Conservation (phyloP, 2,797 vertebrate genomes). For the Spinus pinus region DNA sequence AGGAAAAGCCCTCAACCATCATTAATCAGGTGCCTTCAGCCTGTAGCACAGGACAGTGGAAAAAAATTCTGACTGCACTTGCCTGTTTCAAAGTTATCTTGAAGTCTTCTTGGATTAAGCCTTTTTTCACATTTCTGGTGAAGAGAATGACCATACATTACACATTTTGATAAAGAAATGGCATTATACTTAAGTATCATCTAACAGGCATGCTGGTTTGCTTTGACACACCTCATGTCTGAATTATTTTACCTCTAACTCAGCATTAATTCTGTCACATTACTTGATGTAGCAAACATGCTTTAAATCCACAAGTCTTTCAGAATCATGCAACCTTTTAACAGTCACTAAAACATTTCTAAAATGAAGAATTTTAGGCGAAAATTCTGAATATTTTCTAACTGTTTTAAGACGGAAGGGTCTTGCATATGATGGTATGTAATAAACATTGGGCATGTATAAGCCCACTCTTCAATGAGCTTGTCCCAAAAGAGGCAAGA, state of each 20-base stretch:
- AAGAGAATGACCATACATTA: conserved; percentile 38
- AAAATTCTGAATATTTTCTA: not conserved
- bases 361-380: not conserved
- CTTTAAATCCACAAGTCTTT: not conserved
- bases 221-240: not conserved
- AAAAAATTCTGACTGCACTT: conserved; percentile 42
- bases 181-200: not conserved
- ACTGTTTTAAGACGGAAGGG: not conserved
- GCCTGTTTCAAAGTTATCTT: conserved; percentile 92
- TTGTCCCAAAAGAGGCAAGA: not conserved
- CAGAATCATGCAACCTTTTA: not conserved
- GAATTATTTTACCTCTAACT: not conserved
- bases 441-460: not conserved
- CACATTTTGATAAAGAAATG: not conserved
- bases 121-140: conserved; percentile 90
- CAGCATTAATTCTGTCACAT: not conserved
- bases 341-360: not conserved
- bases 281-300: not conserved
- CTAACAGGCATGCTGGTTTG: not conserved
- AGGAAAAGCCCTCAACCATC: not conserved
- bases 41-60: not conserved
- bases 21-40: not conserved
- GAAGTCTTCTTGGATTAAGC: conserved; percentile 86
- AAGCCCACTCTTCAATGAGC: not conserved
- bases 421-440: not conserved